These are phyloP conservation scores for Glaucomys volans DNA, from an alignment of 2,113 vertebrate species.

Conservation along the genomic window DNA sequence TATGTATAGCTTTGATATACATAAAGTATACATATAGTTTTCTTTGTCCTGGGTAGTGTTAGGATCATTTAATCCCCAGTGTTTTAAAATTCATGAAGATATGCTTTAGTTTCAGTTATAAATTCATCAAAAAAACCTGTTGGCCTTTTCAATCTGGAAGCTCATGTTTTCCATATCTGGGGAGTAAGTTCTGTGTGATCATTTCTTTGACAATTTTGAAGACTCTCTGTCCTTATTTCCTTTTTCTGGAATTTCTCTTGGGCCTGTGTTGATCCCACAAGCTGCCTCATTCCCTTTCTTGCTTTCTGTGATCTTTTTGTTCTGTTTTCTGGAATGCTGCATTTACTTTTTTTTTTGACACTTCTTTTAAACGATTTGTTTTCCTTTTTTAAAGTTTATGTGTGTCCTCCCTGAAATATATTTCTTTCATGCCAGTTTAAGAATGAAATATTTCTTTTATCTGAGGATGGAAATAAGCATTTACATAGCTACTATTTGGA, in stretches of 20 bases:
- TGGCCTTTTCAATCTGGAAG: background rate
- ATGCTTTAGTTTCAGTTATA: background rate
- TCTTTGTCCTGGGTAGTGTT: background rate
- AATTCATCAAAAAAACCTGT: background rate
- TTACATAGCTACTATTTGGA: background rate
- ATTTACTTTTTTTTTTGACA: background rate
- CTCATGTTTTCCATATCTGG: background rate
- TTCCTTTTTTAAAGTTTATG: background rate
- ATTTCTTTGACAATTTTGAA: background rate
- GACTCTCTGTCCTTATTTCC: background rate
- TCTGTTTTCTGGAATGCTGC: background rate
- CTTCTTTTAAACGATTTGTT: constrained; percentile 9
- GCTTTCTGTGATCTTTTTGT: background rate
- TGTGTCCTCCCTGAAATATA: background rate
- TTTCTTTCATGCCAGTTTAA: background rate
- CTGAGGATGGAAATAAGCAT: background rate
- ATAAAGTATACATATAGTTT: no score
- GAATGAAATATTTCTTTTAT: background rate
- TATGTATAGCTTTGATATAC: background rate
- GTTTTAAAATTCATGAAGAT: background rate
- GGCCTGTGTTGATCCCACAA: background rate
- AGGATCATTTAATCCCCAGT: background rate
- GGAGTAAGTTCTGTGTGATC: background rate
- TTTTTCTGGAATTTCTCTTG: background rate
- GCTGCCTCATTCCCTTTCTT: background rate